These are phyloP conservation scores for Leucoptera coffeella DNA, from an alignment of 2,888 invertebrate species.

Conservation along the genomic window DNA sequence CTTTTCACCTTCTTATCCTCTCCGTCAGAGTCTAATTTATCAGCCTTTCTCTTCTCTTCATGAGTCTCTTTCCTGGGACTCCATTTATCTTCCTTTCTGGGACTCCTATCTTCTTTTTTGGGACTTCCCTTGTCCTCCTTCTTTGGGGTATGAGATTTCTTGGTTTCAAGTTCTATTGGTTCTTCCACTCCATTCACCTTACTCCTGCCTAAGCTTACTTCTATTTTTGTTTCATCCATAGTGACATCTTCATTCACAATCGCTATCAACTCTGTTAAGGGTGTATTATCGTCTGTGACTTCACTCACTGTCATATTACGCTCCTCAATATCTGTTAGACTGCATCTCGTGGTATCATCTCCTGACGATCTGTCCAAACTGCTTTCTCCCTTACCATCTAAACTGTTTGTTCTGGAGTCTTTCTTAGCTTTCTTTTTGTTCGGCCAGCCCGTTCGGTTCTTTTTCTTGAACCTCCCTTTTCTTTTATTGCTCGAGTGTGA, in stretches of 20 bases:
- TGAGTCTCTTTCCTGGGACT: too few relatives aligned
- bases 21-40: constrained; percentile 16
- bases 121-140: too few relatives aligned
- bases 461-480: constrained; percentile 58
- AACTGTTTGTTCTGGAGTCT: constrained; percentile 17
- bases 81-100: too few relatives aligned
- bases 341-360: constrained; percentile 23
- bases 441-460: constrained; percentile 81
- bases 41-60: constrained; percentile 14
- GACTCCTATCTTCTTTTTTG: too few relatives aligned
- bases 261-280: too few relatives aligned
- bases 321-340: constrained; percentile 22
- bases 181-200: too few relatives aligned
- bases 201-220: too few relatives aligned
- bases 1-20: constrained; percentile 18
- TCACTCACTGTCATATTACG: constrained; percentile 15
- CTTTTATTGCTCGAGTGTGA: too few relatives aligned
- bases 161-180: too few relatives aligned
- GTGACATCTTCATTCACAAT: too few relatives aligned
- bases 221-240: too few relatives aligned
- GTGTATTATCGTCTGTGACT: constrained; percentile 13
- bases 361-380: constrained; percentile 25
- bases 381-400: constrained; percentile 18
- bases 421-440: constrained; percentile 37
- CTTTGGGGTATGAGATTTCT: too few relatives aligned